These are phyloP conservation scores for Danionella cerebrum DNA, from an alignment of 2,113 vertebrate species.

Conservation along the genomic window DNA sequence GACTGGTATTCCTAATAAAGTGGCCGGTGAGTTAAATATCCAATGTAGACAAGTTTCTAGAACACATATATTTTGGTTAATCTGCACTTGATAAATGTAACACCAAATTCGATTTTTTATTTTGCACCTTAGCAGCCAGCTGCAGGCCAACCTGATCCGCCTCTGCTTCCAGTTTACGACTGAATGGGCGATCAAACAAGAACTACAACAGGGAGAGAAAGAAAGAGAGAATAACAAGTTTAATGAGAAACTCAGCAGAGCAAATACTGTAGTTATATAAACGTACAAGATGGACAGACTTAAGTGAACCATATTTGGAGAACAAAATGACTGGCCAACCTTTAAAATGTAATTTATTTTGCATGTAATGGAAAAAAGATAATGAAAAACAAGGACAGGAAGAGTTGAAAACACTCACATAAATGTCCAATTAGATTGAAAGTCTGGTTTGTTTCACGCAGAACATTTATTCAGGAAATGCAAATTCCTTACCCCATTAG, in stretches of 20 bases:
- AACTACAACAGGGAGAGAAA: conserved; percentile 61
- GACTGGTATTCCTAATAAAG: too few relatives aligned
- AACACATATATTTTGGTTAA: too few relatives aligned
- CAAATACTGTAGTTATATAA: conserved; percentile 3
- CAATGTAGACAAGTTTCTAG: too few relatives aligned
- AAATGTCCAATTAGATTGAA: conserved; percentile 9
- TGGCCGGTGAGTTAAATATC: too few relatives aligned
- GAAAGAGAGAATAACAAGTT: neutral
- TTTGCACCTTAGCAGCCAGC: conserved; percentile 85
- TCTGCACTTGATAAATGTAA: too few relatives aligned
- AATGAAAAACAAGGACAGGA: neutral
- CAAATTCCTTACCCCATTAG: conserved; percentile 14
- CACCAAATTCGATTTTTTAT: neutral
- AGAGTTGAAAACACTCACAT: neutral
- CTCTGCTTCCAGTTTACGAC: conserved; percentile 83
- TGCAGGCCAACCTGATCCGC: conserved; percentile 86
- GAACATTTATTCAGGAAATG: neutral
- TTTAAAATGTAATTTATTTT: conserved; percentile 5
- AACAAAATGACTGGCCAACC: conserved; percentile 6
- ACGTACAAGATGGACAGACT: neutral
- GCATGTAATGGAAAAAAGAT: neutral
- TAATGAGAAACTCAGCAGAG: neutral
- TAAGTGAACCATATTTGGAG: neutral
- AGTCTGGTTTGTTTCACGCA: conserved; percentile 5
- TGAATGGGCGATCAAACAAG: conserved; percentile 81